phyloP scores from a whole-genome alignment of 2,888 invertebrate species.

The Dendrolimus pini region DNA sequence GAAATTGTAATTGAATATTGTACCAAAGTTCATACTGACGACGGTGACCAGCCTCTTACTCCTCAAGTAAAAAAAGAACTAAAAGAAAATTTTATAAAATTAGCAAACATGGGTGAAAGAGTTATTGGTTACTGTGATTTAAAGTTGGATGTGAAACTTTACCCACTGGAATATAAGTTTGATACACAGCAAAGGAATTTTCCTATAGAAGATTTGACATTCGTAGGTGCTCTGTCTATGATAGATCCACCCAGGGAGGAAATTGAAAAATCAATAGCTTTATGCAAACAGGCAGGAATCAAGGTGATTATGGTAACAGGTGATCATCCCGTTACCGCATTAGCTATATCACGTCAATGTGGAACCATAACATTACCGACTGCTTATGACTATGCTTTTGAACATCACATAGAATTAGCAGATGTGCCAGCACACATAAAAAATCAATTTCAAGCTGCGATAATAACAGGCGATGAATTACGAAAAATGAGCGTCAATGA shows the following conservation, averaged over 20 bases:
- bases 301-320: slow-evolving; percentile 85
- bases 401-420: slow-evolving; percentile 70
- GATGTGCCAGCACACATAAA: slow-evolving; percentile 69
- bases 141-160: slow-evolving; percentile 68
- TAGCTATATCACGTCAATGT: slow-evolving; percentile 82
- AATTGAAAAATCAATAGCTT: slow-evolving; percentile 80
- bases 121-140: slow-evolving; percentile 90
- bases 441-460: slow-evolving; percentile 49
- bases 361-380: slow-evolving; percentile 80
- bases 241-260: slow-evolving; percentile 82
- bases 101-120: slow-evolving; percentile 91
- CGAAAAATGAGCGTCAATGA: slow-evolving; percentile 73
- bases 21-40: slow-evolving; percentile 67
- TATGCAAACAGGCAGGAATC: slow-evolving; percentile 83
- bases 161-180: slow-evolving; percentile 74
- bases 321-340: slow-evolving; percentile 84
- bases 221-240: slow-evolving; percentile 82
- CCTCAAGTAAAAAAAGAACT: slow-evolving; percentile 68
- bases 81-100: slow-evolving; percentile 81
- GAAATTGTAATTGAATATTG: slow-evolving; percentile 83
- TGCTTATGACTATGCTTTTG: slow-evolving; percentile 82
- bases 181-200: slow-evolving; percentile 80
- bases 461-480: slow-evolving; percentile 72
- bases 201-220: slow-evolving; percentile 76
- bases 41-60: slow-evolving; percentile 68